A percentile compares a stretch with the other conserved stretches of the same genome.
These are phyloP conservation scores for Hypanus sabinus DNA, from an alignment of 2,113 vertebrate genomes.

Conservation along the genomic window DNA sequence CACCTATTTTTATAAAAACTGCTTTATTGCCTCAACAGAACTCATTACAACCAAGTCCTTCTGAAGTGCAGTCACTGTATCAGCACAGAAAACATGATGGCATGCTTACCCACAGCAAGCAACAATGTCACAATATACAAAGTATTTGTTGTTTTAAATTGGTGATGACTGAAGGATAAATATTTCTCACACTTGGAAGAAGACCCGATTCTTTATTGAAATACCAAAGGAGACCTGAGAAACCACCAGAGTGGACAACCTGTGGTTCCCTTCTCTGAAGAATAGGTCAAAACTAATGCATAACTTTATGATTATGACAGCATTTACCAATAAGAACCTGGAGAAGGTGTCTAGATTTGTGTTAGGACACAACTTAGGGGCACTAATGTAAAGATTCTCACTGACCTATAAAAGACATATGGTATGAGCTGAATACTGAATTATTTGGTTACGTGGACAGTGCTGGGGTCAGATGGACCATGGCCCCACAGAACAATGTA, in stretches of 20 bases:
- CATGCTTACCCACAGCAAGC: background rate
- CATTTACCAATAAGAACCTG: background rate
- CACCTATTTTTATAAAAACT: background rate
- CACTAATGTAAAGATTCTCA: background rate
- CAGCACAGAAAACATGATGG: background rate
- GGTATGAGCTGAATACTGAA: no score
- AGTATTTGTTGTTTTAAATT: background rate
- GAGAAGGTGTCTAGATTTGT: background rate
- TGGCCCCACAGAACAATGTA: no score
- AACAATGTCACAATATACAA: background rate
- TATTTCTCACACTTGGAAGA: background rate
- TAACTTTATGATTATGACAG: background rate
- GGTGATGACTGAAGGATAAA: background rate
- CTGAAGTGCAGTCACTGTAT: background rate
- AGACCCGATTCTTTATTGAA: background rate
- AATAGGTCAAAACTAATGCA: background rate
- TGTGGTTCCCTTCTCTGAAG: background rate
- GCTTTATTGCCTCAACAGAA: background rate
- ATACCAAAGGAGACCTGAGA: background rate
- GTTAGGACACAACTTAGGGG: background rate
- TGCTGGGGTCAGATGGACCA: no score
- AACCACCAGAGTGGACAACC: no score
- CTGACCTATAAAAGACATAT: background rate
- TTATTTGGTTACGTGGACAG: no score
- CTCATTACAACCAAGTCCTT: background rate